These are phyloP conservation scores for Ophraella communa DNA, from an alignment of 2,888 invertebrate species.

Conservation along the genomic window DNA sequence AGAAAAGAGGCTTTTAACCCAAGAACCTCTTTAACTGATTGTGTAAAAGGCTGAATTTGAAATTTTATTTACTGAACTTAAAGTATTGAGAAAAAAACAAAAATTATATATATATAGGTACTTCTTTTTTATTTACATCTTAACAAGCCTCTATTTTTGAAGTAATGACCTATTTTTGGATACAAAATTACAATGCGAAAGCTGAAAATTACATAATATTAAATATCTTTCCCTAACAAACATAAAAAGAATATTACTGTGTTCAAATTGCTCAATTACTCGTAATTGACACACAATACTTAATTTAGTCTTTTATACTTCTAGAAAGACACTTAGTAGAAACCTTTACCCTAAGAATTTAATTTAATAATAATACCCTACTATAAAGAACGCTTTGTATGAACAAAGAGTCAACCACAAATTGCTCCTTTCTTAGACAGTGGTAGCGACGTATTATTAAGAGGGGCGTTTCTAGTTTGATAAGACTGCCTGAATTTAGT, in stretches of 20 bases:
- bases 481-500: too few relatives aligned
- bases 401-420: neutral
- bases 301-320: conserved; percentile 27
- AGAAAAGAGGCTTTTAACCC: too few relatives aligned
- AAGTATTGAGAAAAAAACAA: too few relatives aligned
- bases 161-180: neutral
- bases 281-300: conserved; percentile 30
- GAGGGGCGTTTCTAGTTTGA: too few relatives aligned
- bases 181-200: neutral
- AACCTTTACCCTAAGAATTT: conserved; percentile 1
- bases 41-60: too few relatives aligned
- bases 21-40: too few relatives aligned
- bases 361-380: conserved; percentile 2
- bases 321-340: neutral
- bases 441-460: neutral
- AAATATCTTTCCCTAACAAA: neutral
- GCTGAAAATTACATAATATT: neutral
- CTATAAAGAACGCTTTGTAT: neutral
- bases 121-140: too few relatives aligned
- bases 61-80: too few relatives aligned
- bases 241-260: neutral
- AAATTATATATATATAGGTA: too few relatives aligned
- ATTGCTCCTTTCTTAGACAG: neutral
- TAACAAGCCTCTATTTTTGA: neutral
- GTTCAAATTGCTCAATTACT: conserved; percentile 22